Evolutionary conservation across 2,888 invertebrate genomes (phyloP), one percentile per base, ranked within the genome.

Genomic region (Marasmarcha lunaedactyla): DNA sequence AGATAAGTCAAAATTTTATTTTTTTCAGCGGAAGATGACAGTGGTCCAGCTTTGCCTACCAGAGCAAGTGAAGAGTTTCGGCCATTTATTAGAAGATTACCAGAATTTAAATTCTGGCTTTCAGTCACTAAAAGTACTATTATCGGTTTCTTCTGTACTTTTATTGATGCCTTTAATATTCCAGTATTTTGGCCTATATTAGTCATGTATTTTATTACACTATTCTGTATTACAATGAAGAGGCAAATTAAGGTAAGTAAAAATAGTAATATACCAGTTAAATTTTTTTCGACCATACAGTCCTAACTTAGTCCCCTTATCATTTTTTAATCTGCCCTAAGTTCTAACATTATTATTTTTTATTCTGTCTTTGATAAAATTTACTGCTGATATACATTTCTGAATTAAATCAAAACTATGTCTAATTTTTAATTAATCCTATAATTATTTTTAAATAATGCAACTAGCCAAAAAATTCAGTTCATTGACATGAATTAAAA

Each of bases 161-260:
- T 97, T 78, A 97, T 99, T 71, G 97, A 98, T 63, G 92, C 93
- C 58, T 97, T 98, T 79, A 97, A 99, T 86, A 93, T 99, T 73
- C 99, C 99, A 66, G 99, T 99, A 59, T 99, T 99, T 84, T 99
- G 99, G 99, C 99, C 99, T 44, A 99, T 99, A 62, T 88, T 99
- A 71, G 97, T 99, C 60, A 95, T 99, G 94, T 99, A 99, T 85
- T 99, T 99, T 84, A 94, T 99, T 67, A 96, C 98, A 42, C 85
- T 99, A 54, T 95, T 98, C 84, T 94, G 95, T 81, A 94, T 99
- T 67, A 99, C 99, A 42, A 98, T 99, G 98, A 99, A 98, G 85
- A 90, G 98, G 63, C 99, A 99, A 87, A 99, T 99, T 62, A 98
- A 93, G 91, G 97, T 97, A 78, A 87, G 81, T 47, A 12, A 33